These are phyloP conservation scores for Gopherus evgoodei DNA, from an alignment of 2,113 vertebrate genomes.

Conservation along the genomic window DNA sequence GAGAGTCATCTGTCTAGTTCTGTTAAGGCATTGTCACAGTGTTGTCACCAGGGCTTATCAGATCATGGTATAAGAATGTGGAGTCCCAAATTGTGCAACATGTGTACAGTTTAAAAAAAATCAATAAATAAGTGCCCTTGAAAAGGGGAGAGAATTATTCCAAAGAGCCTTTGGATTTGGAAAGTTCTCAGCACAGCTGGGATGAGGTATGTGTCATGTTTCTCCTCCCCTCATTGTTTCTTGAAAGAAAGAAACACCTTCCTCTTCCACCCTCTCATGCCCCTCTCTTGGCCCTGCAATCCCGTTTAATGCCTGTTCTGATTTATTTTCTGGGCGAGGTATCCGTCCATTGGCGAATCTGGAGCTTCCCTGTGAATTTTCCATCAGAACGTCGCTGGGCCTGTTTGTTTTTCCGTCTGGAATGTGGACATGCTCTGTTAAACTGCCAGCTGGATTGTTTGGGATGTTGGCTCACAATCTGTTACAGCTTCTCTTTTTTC, in stretches of 20 bases:
- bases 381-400: slow-evolving; percentile 59
- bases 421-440: slow-evolving; percentile 56
- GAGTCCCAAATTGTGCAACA: background rate
- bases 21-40: background rate
- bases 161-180: background rate
- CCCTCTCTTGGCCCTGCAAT: background rate
- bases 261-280: background rate
- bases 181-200: background rate
- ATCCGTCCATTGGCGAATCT: slow-evolving; percentile 20
- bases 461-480: background rate
- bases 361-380: slow-evolving; percentile 68
- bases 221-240: fast-evolving
- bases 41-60: background rate
- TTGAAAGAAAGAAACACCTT: background rate
- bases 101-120: background rate
- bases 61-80: background rate
- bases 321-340: slow-evolving; percentile 19
- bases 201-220: background rate
- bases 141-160: background rate
- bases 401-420: slow-evolving; percentile 73
- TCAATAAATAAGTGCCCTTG: background rate
- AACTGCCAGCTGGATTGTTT: slow-evolving; percentile 68
- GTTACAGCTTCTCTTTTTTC: slow-evolving; percentile 32
- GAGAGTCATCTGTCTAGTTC: background rate
- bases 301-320: background rate